These are phyloP conservation scores for Azorinus chamasolen DNA, from an alignment of 2,888 invertebrate species.

Conservation along the genomic window DNA sequence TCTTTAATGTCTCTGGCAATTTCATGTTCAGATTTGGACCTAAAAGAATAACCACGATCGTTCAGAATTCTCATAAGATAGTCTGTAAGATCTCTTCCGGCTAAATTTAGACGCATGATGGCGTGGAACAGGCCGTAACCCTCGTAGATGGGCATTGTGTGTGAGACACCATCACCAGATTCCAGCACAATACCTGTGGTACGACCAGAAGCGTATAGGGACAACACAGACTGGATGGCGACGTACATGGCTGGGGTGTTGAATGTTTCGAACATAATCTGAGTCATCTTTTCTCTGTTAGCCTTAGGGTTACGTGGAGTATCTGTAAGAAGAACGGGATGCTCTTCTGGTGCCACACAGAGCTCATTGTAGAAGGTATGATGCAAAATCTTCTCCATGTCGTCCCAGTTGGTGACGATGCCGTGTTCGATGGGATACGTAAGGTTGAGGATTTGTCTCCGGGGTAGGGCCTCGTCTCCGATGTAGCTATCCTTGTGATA, in stretches of 20 bases:
- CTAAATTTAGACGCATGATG: slow-evolving; percentile 20
- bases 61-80: slow-evolving; percentile 18
- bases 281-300: slow-evolving; percentile 91
- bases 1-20: slow-evolving; percentile 75
- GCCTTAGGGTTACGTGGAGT: slow-evolving; percentile 96
- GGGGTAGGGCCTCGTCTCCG: no score
- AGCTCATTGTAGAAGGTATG: slow-evolving; percentile 83
- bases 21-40: slow-evolving; percentile 67
- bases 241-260: slow-evolving; percentile 97
- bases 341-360: slow-evolving; percentile 89
- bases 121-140: slow-evolving; percentile 43
- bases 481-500: no score
- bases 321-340: slow-evolving; percentile 94
- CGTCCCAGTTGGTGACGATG: slow-evolving; percentile 83
- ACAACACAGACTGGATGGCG: slow-evolving; percentile 96
- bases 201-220: slow-evolving; percentile 97
- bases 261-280: slow-evolving; percentile 87
- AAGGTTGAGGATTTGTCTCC: slow-evolving; percentile 53
- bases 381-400: slow-evolving; percentile 84
- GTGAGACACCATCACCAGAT: slow-evolving; percentile 97
- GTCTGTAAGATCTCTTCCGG: slow-evolving; percentile 31
- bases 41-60: slow-evolving; percentile 31
- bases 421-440: slow-evolving; percentile 82
- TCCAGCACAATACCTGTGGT: slow-evolving; percentile 98
- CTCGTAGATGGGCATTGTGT: slow-evolving; percentile 92